Percentiles rank a stretch among this genome's conserved stretches.
These are phyloP conservation scores for Drosophila carrolli DNA, from an alignment of 1,140 invertebrate genomes.

Conservation along the genomic window DNA sequence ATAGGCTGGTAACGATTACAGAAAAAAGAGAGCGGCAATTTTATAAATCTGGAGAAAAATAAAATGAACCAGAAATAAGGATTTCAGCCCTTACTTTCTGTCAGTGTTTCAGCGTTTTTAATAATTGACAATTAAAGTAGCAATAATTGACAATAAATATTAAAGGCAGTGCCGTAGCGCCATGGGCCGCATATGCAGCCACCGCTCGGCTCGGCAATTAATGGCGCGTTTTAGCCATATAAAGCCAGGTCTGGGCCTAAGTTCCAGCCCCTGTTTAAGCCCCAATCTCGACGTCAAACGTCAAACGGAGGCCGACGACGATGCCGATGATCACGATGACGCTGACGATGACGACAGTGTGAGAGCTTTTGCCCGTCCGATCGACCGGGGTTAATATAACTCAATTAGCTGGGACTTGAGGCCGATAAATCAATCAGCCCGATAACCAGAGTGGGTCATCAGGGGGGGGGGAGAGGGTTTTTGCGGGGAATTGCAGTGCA, in stretches of 20 bases:
- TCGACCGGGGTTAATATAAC: conserved; percentile 62
- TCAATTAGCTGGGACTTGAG: conserved; percentile 65
- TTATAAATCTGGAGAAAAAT: no score
- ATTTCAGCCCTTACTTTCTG: not conserved
- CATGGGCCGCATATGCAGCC: conserved; percentile 37
- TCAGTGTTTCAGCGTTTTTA: conserved; percentile 55
- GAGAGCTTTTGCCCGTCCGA: conserved; percentile 23
- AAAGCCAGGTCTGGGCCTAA: conserved; percentile 47
- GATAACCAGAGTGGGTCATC: conserved; percentile 37
- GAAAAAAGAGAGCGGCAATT: no score
- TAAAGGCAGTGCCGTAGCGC: conserved; percentile 54
- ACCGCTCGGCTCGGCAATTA: conserved; percentile 57
- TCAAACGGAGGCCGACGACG: conserved; percentile 32
- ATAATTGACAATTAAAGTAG: conserved; percentile 81
- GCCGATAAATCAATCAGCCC: conserved; percentile 75
- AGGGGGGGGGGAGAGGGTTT: not conserved
- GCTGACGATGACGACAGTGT: conserved; percentile 55
- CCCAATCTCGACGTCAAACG: conserved; percentile 45
- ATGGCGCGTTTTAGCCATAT: conserved; percentile 80
- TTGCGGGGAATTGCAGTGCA: not conserved
- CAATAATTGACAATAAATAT: conserved; percentile 83
- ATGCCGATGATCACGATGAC: conserved; percentile 48
- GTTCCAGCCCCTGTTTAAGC: conserved; percentile 39
- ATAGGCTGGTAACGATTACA: not conserved
- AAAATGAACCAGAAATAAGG: no score